Evolutionary conservation across 1,140 invertebrate species (phyloP).

Genomic region (Drosophila tani): DNA sequence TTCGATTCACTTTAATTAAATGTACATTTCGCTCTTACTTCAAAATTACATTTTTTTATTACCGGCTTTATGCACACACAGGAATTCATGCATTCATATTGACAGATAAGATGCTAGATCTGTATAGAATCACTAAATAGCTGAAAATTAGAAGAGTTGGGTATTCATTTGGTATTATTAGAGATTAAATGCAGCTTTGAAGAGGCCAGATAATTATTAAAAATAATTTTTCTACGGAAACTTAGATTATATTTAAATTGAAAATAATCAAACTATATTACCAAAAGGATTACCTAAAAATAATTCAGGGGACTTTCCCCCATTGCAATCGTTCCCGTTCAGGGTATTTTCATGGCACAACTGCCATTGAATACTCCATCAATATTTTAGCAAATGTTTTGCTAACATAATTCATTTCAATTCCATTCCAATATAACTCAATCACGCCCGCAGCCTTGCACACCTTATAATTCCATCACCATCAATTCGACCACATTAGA

Average conservation of each 20-base stretch:
- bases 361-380: constrained; percentile 8
- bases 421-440: constrained; percentile 37
- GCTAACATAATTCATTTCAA: constrained; percentile 46
- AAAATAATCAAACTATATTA: too few species aligned
- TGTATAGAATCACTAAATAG: too few species aligned
- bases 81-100: too few species aligned
- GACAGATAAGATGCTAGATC: too few species aligned
- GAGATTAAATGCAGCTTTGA: too few species aligned
- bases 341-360: constrained; percentile 16
- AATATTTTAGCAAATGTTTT: constrained; percentile 42
- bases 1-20: background rate
- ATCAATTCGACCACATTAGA: constrained; percentile 46
- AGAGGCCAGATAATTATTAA: too few species aligned
- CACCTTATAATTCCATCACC: constrained; percentile 42
- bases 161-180: too few species aligned
- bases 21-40: background rate
- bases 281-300: background rate
- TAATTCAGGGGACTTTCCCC: background rate
- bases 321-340: background rate
- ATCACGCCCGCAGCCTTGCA: constrained; percentile 30
- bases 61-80: too few species aligned
- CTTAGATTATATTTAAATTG: too few species aligned
- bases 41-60: background rate
- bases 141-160: too few species aligned
- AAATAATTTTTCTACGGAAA: too few species aligned